Base-by-base conservation (phyloP, 1,140 invertebrate genomes). In the Zaprionus taronus region DNA sequence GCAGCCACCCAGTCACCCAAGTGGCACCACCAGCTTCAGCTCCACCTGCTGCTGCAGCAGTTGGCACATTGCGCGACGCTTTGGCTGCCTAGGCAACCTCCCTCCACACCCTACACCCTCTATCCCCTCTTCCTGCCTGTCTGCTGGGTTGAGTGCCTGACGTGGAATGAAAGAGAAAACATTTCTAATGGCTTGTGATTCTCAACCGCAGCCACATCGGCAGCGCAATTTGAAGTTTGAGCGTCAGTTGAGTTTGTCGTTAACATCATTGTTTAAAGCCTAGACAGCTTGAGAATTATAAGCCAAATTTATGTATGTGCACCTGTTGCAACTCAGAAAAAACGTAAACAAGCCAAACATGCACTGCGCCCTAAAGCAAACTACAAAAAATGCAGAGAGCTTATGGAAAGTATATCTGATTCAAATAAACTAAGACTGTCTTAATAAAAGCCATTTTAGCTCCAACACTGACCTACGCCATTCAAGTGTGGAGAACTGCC, bases 41-140 rank as follows among this genome's bases (percentile, higher is more conserved):
- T 49, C 41, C 51, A 51, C 47, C 14, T 61, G 15, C 68, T 17
- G 63, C 47, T 17, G 55, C 36, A 38, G 20, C 36, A 68, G 56
- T 51, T 60, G 55, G 65, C 64, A 41, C 65, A 74, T 69, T 24
- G 47, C 20, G 47, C 62, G 69, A 72, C 62, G 31, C 69, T 66
- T 36, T 66, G 69, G 62, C 69, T 68, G 72, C 69, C 69, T 44
- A 20, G 22, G 72, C 72, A 56, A 57, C 78, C 64, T 83, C 66
- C 58, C 31, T 1, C 31, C 31, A 11, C 31, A 11, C 62, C 76
- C 62, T 75, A 57, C 81, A 69, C 56, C 83, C 61, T 53, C 62
- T 62, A 53, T 76, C 51, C 71, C 12, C 36, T 47, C 24, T 47
- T 5, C 0, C 7, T 24, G 41, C 9, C 49, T 81, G 79, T 61